Percentiles rank a stretch among this genome's conserved stretches.
Conservation (phyloP, 2,888 invertebrate genomes). For the Eumerus sabulonum region DNA sequence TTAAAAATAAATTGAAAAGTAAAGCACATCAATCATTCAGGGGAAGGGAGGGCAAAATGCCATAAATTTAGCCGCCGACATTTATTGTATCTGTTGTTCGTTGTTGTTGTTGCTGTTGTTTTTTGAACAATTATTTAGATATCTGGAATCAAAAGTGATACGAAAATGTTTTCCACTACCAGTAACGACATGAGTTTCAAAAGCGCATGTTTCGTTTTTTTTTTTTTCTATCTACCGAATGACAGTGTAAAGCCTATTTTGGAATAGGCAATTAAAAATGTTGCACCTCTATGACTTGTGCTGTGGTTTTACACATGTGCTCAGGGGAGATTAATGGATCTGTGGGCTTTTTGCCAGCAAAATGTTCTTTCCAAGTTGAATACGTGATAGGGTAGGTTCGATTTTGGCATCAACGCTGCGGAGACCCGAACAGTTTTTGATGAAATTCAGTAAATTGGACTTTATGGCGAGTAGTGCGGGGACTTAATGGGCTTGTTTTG, state of each 20-base stretch:
- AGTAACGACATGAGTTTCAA: conserved; percentile 50
- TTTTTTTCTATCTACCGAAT: conserved; percentile 32
- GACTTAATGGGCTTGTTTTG: background rate
- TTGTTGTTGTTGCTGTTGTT: background rate
- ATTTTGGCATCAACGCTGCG: conserved; percentile 33
- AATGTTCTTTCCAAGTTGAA: conserved; percentile 44
- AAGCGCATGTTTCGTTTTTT: conserved; percentile 6
- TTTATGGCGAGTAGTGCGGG: conserved; percentile 11
- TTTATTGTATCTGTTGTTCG: conserved; percentile 12
- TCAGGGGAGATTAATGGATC: conserved; percentile 22
- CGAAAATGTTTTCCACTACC: conserved; percentile 8
- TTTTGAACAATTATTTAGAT: conserved; percentile 3
- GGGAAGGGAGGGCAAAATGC: background rate
- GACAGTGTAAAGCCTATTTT: conserved; percentile 35
- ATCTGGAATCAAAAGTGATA: conserved; percentile 10
- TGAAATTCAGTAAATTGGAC: conserved; percentile 19
- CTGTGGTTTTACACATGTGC: background rate
- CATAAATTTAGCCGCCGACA: conserved; percentile 14
- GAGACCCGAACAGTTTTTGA: conserved; percentile 1
- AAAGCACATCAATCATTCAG: conserved; percentile 15
- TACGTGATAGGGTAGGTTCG: conserved; percentile 2
- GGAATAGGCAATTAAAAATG: conserved; percentile 49
- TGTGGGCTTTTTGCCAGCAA: conserved; percentile 49
- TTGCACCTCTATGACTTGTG: background rate
- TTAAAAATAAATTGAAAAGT: background rate